Percentiles rank a stretch among this genome's conserved stretches.
phyloP scores from a whole-genome alignment of 2,113 vertebrate genomes.

The Blennius ocellaris region DNA sequence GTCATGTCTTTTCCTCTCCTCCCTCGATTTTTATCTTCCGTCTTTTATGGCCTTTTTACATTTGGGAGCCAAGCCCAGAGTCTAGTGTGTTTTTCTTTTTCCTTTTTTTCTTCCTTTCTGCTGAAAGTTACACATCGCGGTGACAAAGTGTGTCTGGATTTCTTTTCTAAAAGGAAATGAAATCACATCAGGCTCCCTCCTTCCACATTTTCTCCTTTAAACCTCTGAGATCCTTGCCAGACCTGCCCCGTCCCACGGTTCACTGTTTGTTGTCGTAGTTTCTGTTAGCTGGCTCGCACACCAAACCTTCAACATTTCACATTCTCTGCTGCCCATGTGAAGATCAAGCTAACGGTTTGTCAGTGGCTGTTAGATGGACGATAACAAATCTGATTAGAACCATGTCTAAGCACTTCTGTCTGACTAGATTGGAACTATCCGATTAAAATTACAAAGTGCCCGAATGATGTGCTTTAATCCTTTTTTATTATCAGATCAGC shows the following conservation, averaged over 20 bases:
- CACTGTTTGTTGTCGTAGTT: conserved; percentile 34
- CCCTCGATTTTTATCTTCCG: conserved; percentile 20
- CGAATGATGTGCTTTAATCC: too few relatives aligned
- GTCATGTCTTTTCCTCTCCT: conserved; percentile 20
- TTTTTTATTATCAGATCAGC: too few relatives aligned
- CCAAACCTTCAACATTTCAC: conserved; percentile 6
- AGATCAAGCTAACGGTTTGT: not conserved
- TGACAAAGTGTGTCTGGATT: conserved; percentile 1
- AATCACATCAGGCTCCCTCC: conserved; percentile 5
- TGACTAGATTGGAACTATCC: too few relatives aligned
- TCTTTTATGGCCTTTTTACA: conserved; percentile 20
- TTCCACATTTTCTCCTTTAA: not conserved
- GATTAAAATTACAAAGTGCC: too few relatives aligned
- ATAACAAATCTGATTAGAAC: too few relatives aligned
- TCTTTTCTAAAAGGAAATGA: not conserved
- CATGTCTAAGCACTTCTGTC: too few relatives aligned
- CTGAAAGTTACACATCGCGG: conserved; percentile 8
- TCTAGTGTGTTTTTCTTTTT: not conserved
- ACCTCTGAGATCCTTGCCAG: not conserved
- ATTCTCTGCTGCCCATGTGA: conserved; percentile 32
- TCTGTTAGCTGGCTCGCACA: conserved; percentile 22
- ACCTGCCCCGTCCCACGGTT: conserved; percentile 9
- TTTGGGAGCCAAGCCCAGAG: conserved; percentile 25
- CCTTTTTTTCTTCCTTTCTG: not conserved
- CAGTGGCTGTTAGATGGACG: not conserved